Conservation (phyloP, 2,797 vertebrate species). For the Chanos chanos region DNA sequence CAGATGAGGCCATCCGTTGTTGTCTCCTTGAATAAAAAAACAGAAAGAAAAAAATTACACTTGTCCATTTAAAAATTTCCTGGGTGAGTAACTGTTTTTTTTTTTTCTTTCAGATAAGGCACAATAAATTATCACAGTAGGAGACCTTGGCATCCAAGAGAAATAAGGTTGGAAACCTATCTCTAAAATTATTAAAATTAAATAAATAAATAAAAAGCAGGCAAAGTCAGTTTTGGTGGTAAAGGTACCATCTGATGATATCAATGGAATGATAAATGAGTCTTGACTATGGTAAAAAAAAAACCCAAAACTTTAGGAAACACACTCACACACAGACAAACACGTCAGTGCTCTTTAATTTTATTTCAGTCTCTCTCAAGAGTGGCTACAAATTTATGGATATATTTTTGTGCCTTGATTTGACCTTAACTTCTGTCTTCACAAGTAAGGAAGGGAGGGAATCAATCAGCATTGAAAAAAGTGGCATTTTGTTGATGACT, state of each 20-base stretch:
- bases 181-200: too few species aligned
- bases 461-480: slow-evolving; percentile 15
- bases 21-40: slow-evolving; percentile 77
- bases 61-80: neutral
- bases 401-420: neutral
- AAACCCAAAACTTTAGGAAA: slow-evolving; percentile 7
- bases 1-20: slow-evolving; percentile 90
- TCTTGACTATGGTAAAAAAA: neutral
- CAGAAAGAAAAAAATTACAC: slow-evolving; percentile 9
- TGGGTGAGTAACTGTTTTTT: neutral
- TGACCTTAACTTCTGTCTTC: neutral
- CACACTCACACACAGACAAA: neutral
- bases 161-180: too few species aligned
- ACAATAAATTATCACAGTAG: too few species aligned
- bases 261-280: slow-evolving; percentile 23
- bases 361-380: slow-evolving; percentile 1
- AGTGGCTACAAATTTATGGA: neutral
- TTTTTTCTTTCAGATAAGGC: too few species aligned
- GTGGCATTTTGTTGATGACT: neutral
- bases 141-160: too few species aligned
- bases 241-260: neutral
- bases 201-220: too few species aligned
- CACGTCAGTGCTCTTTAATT: neutral
- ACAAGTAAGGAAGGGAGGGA: slow-evolving; percentile 4
- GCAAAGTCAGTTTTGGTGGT: slow-evolving; percentile 8